These are phyloP conservation scores for Parus major DNA, from an alignment of 2,113 vertebrate species.

Conservation along the genomic window DNA sequence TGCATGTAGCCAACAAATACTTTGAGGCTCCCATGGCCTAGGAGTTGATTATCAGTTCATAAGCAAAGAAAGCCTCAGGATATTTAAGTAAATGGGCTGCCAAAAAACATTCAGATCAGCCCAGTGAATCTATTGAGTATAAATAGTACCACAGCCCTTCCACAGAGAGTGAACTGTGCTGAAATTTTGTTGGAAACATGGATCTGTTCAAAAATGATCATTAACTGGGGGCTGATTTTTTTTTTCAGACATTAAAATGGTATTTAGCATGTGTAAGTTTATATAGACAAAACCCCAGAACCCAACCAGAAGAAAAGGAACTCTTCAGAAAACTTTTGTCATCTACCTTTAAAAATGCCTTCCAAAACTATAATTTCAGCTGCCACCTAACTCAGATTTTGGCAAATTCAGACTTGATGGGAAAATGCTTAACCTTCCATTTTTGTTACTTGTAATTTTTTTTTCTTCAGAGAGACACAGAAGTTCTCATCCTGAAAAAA, in stretches of 20 bases:
- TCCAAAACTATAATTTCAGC: background rate
- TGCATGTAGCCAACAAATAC: background rate
- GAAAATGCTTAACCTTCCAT: background rate
- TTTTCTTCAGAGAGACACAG: background rate
- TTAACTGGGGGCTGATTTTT: background rate
- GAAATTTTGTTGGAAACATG: background rate
- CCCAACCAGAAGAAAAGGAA: background rate
- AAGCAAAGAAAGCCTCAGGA: background rate
- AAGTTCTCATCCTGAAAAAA: background rate
- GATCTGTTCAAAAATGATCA: background rate
- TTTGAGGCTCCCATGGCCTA: background rate
- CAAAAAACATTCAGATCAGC: background rate
- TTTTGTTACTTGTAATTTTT: background rate
- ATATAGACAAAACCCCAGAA: background rate
- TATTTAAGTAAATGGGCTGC: background rate
- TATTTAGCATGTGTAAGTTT: background rate
- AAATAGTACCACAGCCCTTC: accelerated
- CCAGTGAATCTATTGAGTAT: background rate
- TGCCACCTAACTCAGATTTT: background rate
- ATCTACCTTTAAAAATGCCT: background rate
- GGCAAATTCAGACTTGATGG: background rate
- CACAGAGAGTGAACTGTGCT: background rate
- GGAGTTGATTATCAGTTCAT: background rate
- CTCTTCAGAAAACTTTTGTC: background rate
- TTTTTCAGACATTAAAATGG: background rate